Base-by-base conservation (phyloP, 2,797 vertebrate genomes). In the Valencia hispanica region DNA sequence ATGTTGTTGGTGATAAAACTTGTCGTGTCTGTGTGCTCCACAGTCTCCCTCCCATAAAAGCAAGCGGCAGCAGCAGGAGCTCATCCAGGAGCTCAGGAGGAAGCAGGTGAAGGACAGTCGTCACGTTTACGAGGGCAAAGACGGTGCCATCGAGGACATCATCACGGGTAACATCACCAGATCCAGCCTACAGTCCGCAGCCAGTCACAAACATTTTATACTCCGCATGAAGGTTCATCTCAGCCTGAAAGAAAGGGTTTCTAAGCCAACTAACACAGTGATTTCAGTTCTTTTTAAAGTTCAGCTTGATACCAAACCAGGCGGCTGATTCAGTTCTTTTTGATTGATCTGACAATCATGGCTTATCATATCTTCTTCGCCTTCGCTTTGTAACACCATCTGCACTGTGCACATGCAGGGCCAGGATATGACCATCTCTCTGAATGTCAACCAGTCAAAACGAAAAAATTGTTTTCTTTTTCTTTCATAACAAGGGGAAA, bases 121-220 rank as follows among this genome's bases (percentile, higher is more conserved):
- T 78, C 98, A 98, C 3, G 97, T 99, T 2, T 99, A 99, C 2
- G 98, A 99, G 81, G 98, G 98, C 80, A 99, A 99, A 94, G 98
- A 99, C 0, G 98, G 98, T 1, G 97, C 98, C 27, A 99, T 99
- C 8, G 98, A 99, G 87, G 98, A 99, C 88, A 99, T 99, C 77
- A 99, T 99, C 87, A 99, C 98, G 94, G 98, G 98, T 99, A 96
- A 94, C 81, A 15, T 51, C 80, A 79, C 75, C 72, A 18, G 39
- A 74, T 55, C 65, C 75, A 34, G 53, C 27, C 68, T 73, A 15
- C 79, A 39, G 66, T 72, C 65, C 61, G 75, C 66, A 55, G 65
- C 70, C 78, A 77, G 72, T 77, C 66, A 76, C 75, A 66, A 12
- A 69, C 74, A 72, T 39, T 41, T 73, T 70, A 79, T 36, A 12